phyloP scores from a whole-genome alignment of 2,797 vertebrate genomes.

The Acridotheres tristis region DNA sequence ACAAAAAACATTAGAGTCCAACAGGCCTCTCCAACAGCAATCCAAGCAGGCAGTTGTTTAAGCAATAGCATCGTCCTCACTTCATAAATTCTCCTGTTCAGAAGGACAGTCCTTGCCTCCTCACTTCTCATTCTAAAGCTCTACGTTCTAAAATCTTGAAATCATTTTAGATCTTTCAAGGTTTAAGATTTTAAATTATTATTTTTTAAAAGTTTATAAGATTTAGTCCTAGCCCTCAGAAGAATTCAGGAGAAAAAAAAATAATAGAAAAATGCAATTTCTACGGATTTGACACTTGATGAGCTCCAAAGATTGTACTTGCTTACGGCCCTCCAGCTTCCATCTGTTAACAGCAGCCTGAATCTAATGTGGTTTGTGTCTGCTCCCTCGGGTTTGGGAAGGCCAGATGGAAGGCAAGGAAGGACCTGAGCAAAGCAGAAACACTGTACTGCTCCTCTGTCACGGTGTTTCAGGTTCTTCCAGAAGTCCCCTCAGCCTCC shows the following conservation, averaged over 20 bases:
- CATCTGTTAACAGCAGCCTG: neutral
- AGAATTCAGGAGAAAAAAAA: neutral
- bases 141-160: neutral
- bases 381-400: neutral
- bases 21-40: neutral
- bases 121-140: neutral
- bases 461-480: neutral
- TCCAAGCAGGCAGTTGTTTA: neutral
- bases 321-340: neutral
- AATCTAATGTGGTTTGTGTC: neutral
- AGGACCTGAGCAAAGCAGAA: neutral
- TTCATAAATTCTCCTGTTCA: neutral
- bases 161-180: neutral
- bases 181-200: neutral
- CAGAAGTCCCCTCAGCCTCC: neutral
- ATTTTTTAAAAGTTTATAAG: neutral
- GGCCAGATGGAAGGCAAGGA: neutral
- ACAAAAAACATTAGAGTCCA: conserved; percentile 6
- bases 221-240: neutral
- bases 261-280: neutral
- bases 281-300: neutral
- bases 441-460: neutral
- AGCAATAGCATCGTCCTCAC: neutral
- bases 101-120: neutral
- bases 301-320: neutral